Evolutionary conservation across 2,113 vertebrate genomes (phyloP).

Genomic region (Junco hyemalis): DNA sequence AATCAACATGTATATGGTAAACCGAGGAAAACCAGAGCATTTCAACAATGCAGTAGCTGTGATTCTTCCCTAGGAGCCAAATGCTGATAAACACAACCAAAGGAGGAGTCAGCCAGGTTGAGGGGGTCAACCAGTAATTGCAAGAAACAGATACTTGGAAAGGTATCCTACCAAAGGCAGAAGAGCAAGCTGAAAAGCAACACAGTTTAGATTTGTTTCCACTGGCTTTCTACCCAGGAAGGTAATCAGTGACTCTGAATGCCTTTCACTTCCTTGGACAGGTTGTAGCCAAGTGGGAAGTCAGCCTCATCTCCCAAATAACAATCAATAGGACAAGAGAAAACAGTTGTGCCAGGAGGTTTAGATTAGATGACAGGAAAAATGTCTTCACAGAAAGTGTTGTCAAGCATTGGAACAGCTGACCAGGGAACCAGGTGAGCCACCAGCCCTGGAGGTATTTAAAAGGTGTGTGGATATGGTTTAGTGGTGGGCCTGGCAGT

Average conservation of each 20-base stretch:
- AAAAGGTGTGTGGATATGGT: not conserved
- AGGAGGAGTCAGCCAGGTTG: not conserved
- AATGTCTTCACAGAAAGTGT: not conserved
- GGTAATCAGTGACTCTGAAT: not conserved
- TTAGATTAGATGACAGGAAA: not conserved
- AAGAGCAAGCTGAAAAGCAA: not conserved
- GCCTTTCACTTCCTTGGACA: not conserved
- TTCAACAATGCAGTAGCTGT: not conserved
- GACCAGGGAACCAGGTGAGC: not conserved
- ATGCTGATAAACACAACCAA: not conserved
- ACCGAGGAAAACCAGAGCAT: not conserved
- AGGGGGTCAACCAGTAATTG: rapidly evolving
- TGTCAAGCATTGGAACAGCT: not conserved
- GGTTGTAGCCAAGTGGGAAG: rapidly evolving
- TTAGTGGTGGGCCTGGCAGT: not conserved
- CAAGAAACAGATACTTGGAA: not conserved
- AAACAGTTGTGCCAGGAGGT: not conserved
- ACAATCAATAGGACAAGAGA: not conserved
- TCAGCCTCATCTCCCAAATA: not conserved
- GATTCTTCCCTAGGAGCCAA: not conserved
- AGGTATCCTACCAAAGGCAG: not conserved
- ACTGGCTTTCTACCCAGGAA: not conserved
- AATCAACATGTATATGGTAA: not conserved
- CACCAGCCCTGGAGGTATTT: not conserved
- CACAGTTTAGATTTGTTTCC: not conserved